Percentiles rank a stretch among this genome's conserved stretches.
Evolutionary conservation across 2,888 invertebrate species (phyloP).

Genomic region (Chesias legatella): DNA sequence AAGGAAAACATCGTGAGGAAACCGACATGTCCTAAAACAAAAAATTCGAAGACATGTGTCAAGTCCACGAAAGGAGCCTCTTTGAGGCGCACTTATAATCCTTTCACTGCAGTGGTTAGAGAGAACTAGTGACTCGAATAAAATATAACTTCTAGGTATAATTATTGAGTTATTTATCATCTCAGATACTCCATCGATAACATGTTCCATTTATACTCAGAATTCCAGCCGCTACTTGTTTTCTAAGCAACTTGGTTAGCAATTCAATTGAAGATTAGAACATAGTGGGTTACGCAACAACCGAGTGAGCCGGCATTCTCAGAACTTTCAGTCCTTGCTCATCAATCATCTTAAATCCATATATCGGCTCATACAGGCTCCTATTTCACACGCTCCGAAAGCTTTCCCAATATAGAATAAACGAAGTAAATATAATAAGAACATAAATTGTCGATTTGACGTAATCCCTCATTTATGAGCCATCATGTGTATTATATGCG

Average conservation of each 20-base stretch:
- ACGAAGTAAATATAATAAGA: constrained; percentile 34
- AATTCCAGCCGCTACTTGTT: constrained; percentile 7
- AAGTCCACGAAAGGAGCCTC: too few relatives aligned
- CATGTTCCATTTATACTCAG: constrained; percentile 8
- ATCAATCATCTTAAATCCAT: constrained; percentile 43
- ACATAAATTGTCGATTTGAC: constrained; percentile 22
- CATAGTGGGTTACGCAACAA: constrained; percentile 17
- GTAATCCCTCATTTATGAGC: constrained; percentile 38
- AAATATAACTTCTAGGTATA: too few relatives aligned
- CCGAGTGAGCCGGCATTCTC: constrained; percentile 17
- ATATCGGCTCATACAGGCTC: constrained; percentile 29
- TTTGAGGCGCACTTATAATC: too few relatives aligned
- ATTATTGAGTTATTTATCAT: too few relatives aligned
- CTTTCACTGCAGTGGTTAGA: too few relatives aligned
- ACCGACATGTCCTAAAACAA: too few relatives aligned
- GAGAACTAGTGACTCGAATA: too few relatives aligned
- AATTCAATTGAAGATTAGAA: constrained; percentile 25
- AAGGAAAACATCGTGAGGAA: too few relatives aligned
- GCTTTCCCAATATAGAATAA: constrained; percentile 29
- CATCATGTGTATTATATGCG: constrained; percentile 30
- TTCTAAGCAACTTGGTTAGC: constrained; percentile 15
- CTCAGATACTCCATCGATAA: neutral
- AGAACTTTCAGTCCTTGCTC: constrained; percentile 25
- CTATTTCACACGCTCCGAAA: constrained; percentile 29
- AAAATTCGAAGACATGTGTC: too few relatives aligned